Conservation (phyloP, 2,113 vertebrate species). For the Pseudorectes ferrugineus region DNA sequence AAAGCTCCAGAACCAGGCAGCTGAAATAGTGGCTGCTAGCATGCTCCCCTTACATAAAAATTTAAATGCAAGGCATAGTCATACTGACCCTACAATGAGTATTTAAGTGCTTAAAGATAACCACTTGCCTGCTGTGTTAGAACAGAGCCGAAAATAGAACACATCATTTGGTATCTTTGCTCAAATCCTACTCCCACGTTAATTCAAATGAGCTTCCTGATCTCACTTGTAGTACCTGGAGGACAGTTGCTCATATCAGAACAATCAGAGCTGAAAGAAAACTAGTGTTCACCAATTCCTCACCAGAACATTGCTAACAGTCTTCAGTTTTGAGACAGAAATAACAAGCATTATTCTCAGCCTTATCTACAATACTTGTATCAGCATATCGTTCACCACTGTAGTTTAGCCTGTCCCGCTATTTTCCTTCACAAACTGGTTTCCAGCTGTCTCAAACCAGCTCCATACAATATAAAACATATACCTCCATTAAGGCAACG, state of each 20-base stretch:
- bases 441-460: not conserved
- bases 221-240: not conserved
- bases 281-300: not conserved
- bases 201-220: not conserved
- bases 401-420: not conserved
- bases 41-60: not conserved
- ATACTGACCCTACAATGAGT: not conserved
- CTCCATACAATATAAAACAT: not conserved
- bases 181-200: not conserved
- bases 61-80: not conserved
- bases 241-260: not conserved
- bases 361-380: not conserved
- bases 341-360: not conserved
- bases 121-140: not conserved
- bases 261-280: not conserved
- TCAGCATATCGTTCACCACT: not conserved
- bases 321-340: not conserved
- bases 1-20: not conserved
- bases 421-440: not conserved
- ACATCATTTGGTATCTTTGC: not conserved
- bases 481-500: not conserved
- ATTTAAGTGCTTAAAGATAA: not conserved
- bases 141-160: not conserved
- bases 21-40: not conserved
- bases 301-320: not conserved